Evolutionary conservation across 92 coral and sea anemone species (phyloP).

Genomic region (Galaxea fascicularis): DNA sequence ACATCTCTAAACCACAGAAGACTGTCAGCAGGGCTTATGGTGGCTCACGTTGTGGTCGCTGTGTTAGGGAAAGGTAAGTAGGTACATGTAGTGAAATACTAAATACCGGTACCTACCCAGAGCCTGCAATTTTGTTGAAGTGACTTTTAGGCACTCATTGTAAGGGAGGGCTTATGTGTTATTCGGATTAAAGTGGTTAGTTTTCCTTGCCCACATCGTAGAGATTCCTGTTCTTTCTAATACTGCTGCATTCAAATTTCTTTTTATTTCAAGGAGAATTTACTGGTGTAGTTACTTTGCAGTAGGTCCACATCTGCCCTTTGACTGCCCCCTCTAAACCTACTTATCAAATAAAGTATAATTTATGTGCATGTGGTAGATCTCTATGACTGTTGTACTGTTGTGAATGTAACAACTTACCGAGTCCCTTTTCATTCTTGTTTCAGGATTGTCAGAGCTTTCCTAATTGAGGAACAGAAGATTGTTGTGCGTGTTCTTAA

Average conservation of each 20-base stretch:
- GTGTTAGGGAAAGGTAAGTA: slow-evolving; percentile 93
- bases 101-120: neutral
- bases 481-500: slow-evolving; percentile 97
- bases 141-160: no score
- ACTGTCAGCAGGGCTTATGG: slow-evolving; percentile 97
- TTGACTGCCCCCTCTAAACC: no score
- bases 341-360: no score
- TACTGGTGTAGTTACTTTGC: no score
- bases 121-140: neutral
- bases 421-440: neutral
- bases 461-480: slow-evolving; percentile 98
- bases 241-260: no score
- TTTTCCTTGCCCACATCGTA: no score
- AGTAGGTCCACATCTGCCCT: no score
- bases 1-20: slow-evolving; percentile 92
- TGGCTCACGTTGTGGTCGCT: slow-evolving; percentile 94
- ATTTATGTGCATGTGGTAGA: no score
- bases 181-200: no score
- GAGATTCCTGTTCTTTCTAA: no score
- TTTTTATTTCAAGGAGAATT: no score
- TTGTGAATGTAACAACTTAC: neutral
- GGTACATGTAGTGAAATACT: neutral
- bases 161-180: no score
- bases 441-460: slow-evolving; percentile 95
- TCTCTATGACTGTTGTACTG: neutral